Base-by-base conservation (phyloP, 2,888 invertebrate species). In the Actias luna region DNA sequence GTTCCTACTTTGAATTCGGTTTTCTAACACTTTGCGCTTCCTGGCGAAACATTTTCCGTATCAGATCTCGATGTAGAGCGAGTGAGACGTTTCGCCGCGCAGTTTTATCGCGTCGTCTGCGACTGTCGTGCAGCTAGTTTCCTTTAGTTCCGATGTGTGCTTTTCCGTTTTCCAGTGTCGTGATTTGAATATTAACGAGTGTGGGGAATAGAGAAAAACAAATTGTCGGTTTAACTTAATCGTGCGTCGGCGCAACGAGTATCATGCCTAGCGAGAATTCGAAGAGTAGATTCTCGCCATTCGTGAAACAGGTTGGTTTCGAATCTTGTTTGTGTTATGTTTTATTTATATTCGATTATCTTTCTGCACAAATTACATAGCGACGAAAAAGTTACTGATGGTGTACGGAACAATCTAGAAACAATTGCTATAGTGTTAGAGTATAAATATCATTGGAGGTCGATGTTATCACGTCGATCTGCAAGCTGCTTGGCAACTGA, bases 221-320 rank as follows among this genome's bases (percentile, higher is more conserved):
- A n/a, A n/a, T 14, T 39, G 4, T 2, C n/a, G 39, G n/a, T 39
- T 16, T n/a, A n/a, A 16, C n/a, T n/a, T n/a, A 4, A n/a, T 39
- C n/a, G n/a, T n/a, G 16, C 16, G 7, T 39, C 5, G n/a, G 4
- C 5, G 16, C 16, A 16, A n/a, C 39, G n/a, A 39, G 16, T 39
- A 39, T n/a, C 16, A n/a, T 5, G 39, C 1, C n/a, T 39, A 66
- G 63, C 10, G 73, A 73, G 75, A 64, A 64, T n/a, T 58, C 65
- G 29, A 69, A 61, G 61, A 69, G 67, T 29, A 63, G 68, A 59
- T 58, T 71, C 29, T 65, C 78, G 29, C 78, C 79, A 61, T 81
- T 80, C 64, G 57, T 70, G 27, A 79, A 68, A 72, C 80, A 80
- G 69, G 80, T 80, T 55, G 69, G 74, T 71, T 52, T 65, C 16